Conservation (phyloP, 2,113 vertebrate genomes). For the Choloepus hoffmanni region DNA sequence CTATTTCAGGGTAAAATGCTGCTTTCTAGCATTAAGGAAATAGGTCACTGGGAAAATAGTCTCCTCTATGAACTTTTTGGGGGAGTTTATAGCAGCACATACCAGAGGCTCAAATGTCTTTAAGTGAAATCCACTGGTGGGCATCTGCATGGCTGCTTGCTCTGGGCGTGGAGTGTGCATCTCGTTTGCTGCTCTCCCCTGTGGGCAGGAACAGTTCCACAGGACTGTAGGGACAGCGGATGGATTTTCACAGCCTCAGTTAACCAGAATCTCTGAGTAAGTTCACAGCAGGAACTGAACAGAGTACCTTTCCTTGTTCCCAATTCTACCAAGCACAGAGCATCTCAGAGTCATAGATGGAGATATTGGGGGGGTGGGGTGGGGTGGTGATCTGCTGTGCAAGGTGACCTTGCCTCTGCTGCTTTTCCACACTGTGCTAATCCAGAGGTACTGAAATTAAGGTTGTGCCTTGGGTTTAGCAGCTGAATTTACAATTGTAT, state of each 20-base stretch:
- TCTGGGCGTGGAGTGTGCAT: not conserved
- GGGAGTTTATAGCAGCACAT: not conserved
- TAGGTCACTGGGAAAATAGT: not conserved
- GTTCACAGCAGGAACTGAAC: not conserved
- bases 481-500: not conserved
- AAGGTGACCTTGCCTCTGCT: too few relatives aligned
- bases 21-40: not conserved
- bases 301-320: not conserved
- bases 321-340: not conserved
- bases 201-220: not conserved
- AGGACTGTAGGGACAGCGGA: not conserved
- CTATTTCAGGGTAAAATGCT: conserved; percentile 10
- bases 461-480: not conserved
- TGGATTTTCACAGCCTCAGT: not conserved
- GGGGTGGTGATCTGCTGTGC: not conserved
- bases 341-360: not conserved
- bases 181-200: not conserved
- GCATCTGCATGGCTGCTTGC: not conserved
- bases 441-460: too few relatives aligned
- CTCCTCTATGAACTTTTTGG: not conserved
- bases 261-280: not conserved
- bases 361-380: too few relatives aligned
- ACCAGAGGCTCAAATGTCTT: not conserved
- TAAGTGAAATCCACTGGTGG: not conserved
- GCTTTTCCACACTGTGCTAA: not conserved